phyloP scores from a whole-genome alignment of 2,888 invertebrate genomes.

The Agrypnus murinus region DNA sequence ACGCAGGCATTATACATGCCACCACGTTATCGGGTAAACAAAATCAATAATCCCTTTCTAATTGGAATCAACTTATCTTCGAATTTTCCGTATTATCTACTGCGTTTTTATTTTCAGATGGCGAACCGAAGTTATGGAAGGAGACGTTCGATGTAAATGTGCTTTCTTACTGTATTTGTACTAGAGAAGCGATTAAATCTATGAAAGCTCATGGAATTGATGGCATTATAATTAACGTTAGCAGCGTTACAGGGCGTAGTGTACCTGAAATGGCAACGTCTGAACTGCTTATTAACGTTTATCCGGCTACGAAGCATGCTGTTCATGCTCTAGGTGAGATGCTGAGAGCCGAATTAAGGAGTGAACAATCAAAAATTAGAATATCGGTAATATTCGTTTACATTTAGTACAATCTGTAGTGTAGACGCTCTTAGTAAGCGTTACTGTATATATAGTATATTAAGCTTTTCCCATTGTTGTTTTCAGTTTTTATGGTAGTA shows the following conservation, averaged over 20 bases:
- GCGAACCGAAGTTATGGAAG: slow-evolving; percentile 53
- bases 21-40: slow-evolving; percentile 40
- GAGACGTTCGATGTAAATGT: slow-evolving; percentile 60
- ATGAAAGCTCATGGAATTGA: slow-evolving; percentile 57
- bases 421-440: too few relatives aligned
- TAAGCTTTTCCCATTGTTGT: too few relatives aligned
- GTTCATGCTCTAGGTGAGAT: slow-evolving; percentile 27
- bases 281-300: slow-evolving; percentile 33
- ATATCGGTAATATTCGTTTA: slow-evolving; percentile 33
- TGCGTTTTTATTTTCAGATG: slow-evolving; percentile 38
- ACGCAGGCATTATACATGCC: slow-evolving; percentile 34
- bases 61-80: not conserved
- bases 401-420: not conserved
- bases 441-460: too few relatives aligned
- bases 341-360: slow-evolving; percentile 26
- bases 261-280: slow-evolving; percentile 39
- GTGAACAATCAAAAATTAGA: slow-evolving; percentile 33
- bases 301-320: slow-evolving; percentile 43
- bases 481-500: too few relatives aligned
- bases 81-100: too few relatives aligned
- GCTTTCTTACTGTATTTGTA: slow-evolving; percentile 53
- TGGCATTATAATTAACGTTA: slow-evolving; percentile 42
- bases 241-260: slow-evolving; percentile 34
- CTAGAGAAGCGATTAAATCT: slow-evolving; percentile 55
- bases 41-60: slow-evolving; percentile 18